phyloP scores from a whole-genome alignment of 2,888 invertebrate genomes.

The Geophilus truncorum region DNA sequence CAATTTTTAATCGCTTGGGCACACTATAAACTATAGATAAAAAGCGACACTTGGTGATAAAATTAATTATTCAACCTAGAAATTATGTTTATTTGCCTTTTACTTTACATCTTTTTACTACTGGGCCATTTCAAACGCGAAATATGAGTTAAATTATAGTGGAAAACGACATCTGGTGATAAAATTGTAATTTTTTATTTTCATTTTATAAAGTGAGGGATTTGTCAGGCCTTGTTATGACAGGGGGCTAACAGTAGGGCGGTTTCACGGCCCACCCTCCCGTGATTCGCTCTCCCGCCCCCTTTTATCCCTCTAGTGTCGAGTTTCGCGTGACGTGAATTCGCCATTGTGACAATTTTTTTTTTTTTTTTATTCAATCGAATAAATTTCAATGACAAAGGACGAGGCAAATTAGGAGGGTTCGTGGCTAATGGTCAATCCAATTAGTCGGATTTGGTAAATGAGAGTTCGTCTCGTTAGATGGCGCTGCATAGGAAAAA shows the following conservation, averaged over 20 bases:
- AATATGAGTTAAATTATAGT: too few relatives aligned
- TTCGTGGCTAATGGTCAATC: background rate
- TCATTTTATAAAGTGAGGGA: background rate
- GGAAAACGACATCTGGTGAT: too few relatives aligned
- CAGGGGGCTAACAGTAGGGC: background rate
- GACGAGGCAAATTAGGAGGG: background rate
- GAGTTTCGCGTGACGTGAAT: background rate
- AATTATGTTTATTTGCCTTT: too few relatives aligned
- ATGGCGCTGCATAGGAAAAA: too few relatives aligned
- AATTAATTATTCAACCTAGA: too few relatives aligned
- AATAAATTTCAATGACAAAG: background rate
- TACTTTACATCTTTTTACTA: too few relatives aligned
- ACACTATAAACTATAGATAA: too few relatives aligned
- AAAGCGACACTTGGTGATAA: too few relatives aligned
- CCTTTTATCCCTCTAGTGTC: background rate
- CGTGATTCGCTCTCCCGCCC: background rate
- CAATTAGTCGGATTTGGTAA: too few relatives aligned
- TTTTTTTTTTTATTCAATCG: background rate
- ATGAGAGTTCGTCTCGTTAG: too few relatives aligned
- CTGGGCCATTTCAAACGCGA: too few relatives aligned
- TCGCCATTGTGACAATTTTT: background rate
- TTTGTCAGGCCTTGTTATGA: background rate
- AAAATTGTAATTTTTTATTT: background rate
- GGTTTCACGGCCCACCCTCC: background rate
- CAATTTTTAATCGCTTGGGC: too few relatives aligned